Evolutionary conservation across 2,888 invertebrate genomes (phyloP).

Genomic region (Onthophagus sagittarius): DNA sequence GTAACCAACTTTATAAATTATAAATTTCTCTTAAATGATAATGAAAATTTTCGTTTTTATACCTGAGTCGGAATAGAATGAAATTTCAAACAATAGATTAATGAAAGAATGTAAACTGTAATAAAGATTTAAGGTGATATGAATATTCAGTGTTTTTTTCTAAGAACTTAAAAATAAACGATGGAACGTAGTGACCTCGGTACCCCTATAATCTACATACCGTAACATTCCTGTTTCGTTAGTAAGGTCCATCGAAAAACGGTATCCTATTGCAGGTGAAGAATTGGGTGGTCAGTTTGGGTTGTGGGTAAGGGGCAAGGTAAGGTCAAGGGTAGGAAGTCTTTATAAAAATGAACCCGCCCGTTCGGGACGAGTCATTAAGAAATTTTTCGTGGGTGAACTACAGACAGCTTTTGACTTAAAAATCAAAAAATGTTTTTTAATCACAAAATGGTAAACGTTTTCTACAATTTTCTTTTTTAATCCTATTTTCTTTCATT

Average conservation of each 20-base stretch:
- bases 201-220: not conserved
- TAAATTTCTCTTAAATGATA: no score
- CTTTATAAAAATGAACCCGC: slow-evolving; percentile 23
- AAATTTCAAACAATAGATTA: no score
- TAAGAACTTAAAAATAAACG: no score
- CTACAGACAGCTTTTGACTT: slow-evolving; percentile 12
- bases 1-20: no score
- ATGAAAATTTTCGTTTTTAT: no score
- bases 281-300: slow-evolving; percentile 21
- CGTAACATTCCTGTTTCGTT: slow-evolving; percentile 20
- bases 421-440: slow-evolving; percentile 18
- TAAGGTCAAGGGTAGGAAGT: slow-evolving; percentile 22
- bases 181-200: no score
- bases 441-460: slow-evolving; percentile 18
- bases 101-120: no score
- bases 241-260: slow-evolving; percentile 17
- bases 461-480: not conserved
- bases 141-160: no score
- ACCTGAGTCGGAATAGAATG: no score
- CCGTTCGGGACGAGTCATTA: slow-evolving; percentile 21
- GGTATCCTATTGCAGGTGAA: slow-evolving; percentile 15
- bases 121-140: no score
- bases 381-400: slow-evolving; percentile 21
- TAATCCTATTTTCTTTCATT: not conserved
- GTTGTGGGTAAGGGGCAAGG: slow-evolving; percentile 19